Conservation (phyloP, 2,113 vertebrate species). For the Malurus alboscapulatus region DNA sequence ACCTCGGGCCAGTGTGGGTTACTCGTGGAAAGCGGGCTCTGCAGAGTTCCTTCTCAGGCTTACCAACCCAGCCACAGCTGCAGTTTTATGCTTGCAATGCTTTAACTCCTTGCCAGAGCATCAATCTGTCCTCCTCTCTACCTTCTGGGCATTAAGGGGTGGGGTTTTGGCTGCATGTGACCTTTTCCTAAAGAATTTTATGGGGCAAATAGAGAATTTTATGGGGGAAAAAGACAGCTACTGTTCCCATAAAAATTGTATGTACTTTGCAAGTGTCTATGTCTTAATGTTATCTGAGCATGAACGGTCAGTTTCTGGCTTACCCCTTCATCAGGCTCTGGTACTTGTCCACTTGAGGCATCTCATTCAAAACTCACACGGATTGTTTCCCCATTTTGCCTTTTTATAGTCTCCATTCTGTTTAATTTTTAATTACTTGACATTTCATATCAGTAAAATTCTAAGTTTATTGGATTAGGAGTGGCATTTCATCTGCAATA, state of each 20-base stretch:
- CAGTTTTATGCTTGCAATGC: not conserved
- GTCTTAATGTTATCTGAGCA: not conserved
- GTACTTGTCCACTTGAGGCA: not conserved
- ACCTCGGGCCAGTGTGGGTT: not conserved
- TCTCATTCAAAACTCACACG: not conserved
- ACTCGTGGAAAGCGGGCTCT: not conserved
- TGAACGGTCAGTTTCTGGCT: not conserved
- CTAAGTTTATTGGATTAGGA: not conserved
- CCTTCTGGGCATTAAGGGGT: not conserved
- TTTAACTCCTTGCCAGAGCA: not conserved
- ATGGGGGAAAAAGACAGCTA: not conserved
- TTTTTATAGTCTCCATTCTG: not conserved
- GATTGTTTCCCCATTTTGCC: not conserved
- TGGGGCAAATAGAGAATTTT: not conserved
- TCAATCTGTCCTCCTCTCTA: not conserved
- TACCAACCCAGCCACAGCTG: not conserved
- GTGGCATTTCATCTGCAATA: not conserved
- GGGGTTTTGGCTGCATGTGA: accelerated
- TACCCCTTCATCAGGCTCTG: not conserved
- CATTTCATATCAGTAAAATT: not conserved
- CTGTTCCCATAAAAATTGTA: not conserved
- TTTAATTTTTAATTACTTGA: not conserved
- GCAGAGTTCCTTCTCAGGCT: not conserved
- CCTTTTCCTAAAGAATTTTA: not conserved
- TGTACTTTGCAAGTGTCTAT: not conserved